Percentiles rank a stretch among this genome's conserved stretches.
Evolutionary conservation across 1,140 invertebrate species (phyloP).

Genomic region (Sarcophaga peregrina): DNA sequence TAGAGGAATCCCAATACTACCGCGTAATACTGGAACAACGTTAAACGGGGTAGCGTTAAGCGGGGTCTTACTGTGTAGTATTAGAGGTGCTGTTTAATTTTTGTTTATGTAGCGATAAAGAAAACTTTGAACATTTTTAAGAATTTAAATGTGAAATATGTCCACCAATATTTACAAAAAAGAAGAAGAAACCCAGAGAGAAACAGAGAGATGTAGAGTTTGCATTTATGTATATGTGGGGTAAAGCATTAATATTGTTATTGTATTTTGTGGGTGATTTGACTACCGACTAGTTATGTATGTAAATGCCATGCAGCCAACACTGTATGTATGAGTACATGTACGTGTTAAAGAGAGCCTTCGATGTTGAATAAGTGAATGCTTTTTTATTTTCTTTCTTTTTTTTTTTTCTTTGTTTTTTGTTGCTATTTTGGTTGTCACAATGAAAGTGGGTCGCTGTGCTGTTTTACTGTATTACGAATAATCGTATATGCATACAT

Average conservation of each 20-base stretch:
- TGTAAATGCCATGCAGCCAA: neutral
- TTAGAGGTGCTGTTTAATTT: too few relatives aligned
- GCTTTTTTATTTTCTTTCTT: neutral
- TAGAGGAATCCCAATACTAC: too few relatives aligned
- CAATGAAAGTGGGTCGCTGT: conserved; percentile 40
- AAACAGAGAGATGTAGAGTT: neutral
- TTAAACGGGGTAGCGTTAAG: too few relatives aligned
- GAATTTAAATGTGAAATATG: conserved; percentile 33
- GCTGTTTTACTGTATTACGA: conserved; percentile 37
- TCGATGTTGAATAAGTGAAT: conserved; percentile 3
- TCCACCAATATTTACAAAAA: too few relatives aligned
- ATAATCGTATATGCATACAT: neutral
- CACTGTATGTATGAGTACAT: neutral
- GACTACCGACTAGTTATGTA: conserved; percentile 2
- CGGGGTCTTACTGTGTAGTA: too few relatives aligned
- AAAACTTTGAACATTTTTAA: neutral
- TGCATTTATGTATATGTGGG: neutral
- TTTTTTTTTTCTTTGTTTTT: neutral
- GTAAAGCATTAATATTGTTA: neutral
- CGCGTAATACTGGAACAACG: too few relatives aligned
- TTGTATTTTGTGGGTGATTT: conserved; percentile 31
- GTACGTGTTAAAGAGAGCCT: neutral
- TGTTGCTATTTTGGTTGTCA: conserved; percentile 29
- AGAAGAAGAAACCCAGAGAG: too few relatives aligned
- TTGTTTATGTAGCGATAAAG: neutral